Evolutionary conservation across 2,113 vertebrate species (phyloP).

Genomic region (Nothobranchius kuhntae): DNA sequence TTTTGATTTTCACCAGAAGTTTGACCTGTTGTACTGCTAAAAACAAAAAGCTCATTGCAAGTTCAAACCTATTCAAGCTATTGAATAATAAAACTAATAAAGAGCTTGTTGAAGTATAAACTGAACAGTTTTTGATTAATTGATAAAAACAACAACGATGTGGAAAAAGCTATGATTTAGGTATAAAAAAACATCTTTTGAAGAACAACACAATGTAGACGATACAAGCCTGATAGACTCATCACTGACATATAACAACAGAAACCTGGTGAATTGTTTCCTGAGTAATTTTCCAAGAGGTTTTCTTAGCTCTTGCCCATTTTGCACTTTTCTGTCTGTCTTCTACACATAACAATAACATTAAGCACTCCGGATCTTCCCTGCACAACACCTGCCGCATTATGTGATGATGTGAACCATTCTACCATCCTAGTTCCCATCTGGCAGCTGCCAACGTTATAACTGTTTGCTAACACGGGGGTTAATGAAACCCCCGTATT

Average conservation of each 20-base stretch:
- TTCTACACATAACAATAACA: constrained; percentile 53
- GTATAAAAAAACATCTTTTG: background rate
- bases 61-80: too few species aligned
- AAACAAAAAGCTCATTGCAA: too few species aligned
- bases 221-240: background rate
- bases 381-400: constrained; percentile 65
- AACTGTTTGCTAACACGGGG: constrained; percentile 67
- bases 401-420: constrained; percentile 60
- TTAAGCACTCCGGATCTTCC: constrained; percentile 45
- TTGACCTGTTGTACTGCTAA: too few species aligned
- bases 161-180: too few species aligned
- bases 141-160: too few species aligned
- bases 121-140: too few species aligned
- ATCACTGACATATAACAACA: constrained; percentile 2
- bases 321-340: constrained; percentile 4
- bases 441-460: constrained; percentile 71
- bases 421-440: constrained; percentile 60
- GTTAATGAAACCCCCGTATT: constrained; percentile 72
- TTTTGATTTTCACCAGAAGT: too few species aligned
- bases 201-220: background rate
- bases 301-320: background rate
- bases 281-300: constrained; percentile 12
- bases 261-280: background rate
- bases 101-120: too few species aligned
- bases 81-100: too few species aligned